These are phyloP conservation scores for Drosophila mimetica DNA, from an alignment of 2,888 invertebrate species.

Conservation along the genomic window DNA sequence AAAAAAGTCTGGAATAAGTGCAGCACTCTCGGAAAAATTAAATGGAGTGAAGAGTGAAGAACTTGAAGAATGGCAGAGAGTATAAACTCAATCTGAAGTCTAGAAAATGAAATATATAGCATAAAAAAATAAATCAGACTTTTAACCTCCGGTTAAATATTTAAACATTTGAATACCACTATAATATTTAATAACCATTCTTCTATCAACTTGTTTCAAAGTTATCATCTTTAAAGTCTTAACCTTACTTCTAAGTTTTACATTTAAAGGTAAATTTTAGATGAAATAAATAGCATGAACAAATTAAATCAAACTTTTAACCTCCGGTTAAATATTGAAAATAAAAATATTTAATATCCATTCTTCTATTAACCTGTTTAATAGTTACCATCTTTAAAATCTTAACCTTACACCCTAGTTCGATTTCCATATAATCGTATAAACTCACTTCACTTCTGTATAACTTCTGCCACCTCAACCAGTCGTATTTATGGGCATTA, in stretches of 20 bases:
- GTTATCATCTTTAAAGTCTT: too few relatives aligned
- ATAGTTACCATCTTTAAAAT: too few relatives aligned
- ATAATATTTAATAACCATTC: too few relatives aligned
- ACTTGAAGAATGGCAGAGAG: conserved; percentile 6
- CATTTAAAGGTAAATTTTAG: too few relatives aligned
- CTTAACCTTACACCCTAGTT: neutral
- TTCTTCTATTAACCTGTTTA: conserved; percentile 2
- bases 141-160: too few relatives aligned
- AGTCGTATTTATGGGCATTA: conserved; percentile 6
- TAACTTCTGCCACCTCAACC: conserved; percentile 10
- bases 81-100: neutral
- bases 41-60: conserved; percentile 29
- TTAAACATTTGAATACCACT: too few relatives aligned
- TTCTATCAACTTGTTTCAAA: too few relatives aligned
- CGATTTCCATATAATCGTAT: conserved; percentile 4
- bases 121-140: neutral
- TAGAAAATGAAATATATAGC: neutral
- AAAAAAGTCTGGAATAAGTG: conserved; percentile 28
- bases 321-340: too few relatives aligned
- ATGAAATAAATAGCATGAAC: too few relatives aligned
- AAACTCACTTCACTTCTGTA: neutral
- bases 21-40: conserved; percentile 26
- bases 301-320: too few relatives aligned
- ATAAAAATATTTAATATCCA: too few relatives aligned
- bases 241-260: too few relatives aligned